phyloP scores from a whole-genome alignment of 2,888 invertebrate species.

The Dicyrtoma fusca region DNA sequence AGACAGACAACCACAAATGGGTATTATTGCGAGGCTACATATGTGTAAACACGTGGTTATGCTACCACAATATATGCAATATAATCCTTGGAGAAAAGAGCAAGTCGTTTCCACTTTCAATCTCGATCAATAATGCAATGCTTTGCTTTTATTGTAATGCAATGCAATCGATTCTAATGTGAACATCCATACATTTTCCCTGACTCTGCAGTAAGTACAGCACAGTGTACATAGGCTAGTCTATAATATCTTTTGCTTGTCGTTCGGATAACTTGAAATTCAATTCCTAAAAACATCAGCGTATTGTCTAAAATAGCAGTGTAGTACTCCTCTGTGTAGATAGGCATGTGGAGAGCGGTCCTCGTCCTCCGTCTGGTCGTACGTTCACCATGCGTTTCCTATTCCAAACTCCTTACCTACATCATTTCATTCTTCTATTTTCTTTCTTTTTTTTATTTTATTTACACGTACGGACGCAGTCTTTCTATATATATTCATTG shows the following conservation, averaged over 20 bases:
- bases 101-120: slow-evolving; percentile 30
- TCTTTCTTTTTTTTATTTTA: slow-evolving; percentile 8
- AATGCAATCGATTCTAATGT: slow-evolving; percentile 34
- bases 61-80: slow-evolving; percentile 13
- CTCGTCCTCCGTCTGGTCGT: too few relatives aligned
- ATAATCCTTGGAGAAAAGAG: slow-evolving; percentile 18
- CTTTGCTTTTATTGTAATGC: slow-evolving; percentile 36
- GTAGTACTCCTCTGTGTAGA: too few relatives aligned
- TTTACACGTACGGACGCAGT: background rate
- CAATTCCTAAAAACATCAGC: slow-evolving; percentile 8
- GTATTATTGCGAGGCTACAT: slow-evolving; percentile 12
- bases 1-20: slow-evolving; percentile 5
- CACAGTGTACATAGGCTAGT: background rate
- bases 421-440: background rate
- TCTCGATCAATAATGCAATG: slow-evolving; percentile 37
- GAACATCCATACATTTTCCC: slow-evolving; percentile 30
- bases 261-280: slow-evolving; percentile 20
- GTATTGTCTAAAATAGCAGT: too few relatives aligned
- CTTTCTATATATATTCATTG: too few relatives aligned
- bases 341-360: too few relatives aligned
- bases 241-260: slow-evolving; percentile 26
- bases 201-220: slow-evolving; percentile 21
- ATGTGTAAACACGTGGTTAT: slow-evolving; percentile 22
- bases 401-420: background rate
- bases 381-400: too few relatives aligned